A percentile compares a stretch with the other conserved stretches of the same genome.
Conservation (phyloP, 2,888 invertebrate species). For the Eustalomyia histrio region DNA sequence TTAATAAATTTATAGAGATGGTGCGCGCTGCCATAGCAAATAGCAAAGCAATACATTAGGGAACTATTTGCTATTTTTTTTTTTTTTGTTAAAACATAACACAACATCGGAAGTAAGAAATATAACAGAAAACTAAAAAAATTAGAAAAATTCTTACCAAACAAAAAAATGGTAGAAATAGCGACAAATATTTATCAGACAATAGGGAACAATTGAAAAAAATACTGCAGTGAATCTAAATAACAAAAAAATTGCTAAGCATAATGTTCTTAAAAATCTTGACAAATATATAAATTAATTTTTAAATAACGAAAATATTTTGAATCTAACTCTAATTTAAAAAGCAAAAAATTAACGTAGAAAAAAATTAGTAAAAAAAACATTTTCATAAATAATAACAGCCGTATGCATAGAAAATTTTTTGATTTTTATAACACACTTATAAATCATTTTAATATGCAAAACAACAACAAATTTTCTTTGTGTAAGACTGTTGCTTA, state of each 20-base stretch:
- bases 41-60: slow-evolving; percentile 50
- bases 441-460: no score
- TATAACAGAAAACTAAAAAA: neutral
- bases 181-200: slow-evolving; percentile 63
- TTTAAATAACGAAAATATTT: slow-evolving; percentile 3
- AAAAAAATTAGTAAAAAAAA: no score
- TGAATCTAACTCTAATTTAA: no score
- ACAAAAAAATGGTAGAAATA: slow-evolving; percentile 34
- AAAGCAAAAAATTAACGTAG: no score
- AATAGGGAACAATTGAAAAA: slow-evolving; percentile 61
- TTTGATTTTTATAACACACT: no score
- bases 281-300: slow-evolving; percentile 31
- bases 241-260: slow-evolving; percentile 30
- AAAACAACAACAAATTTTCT: no score
- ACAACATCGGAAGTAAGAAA: slow-evolving; percentile 11
- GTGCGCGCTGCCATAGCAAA: slow-evolving; percentile 12
- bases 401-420: no score
- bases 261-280: slow-evolving; percentile 29
- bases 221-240: slow-evolving; percentile 60
- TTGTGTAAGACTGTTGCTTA: no score
- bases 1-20: slow-evolving; percentile 49
- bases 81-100: slow-evolving; percentile 1
- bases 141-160: slow-evolving; percentile 40
- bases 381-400: no score
- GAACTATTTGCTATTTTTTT: slow-evolving; percentile 52